Base-by-base conservation (phyloP, 2,888 invertebrate species). In the Dryobota labecula region DNA sequence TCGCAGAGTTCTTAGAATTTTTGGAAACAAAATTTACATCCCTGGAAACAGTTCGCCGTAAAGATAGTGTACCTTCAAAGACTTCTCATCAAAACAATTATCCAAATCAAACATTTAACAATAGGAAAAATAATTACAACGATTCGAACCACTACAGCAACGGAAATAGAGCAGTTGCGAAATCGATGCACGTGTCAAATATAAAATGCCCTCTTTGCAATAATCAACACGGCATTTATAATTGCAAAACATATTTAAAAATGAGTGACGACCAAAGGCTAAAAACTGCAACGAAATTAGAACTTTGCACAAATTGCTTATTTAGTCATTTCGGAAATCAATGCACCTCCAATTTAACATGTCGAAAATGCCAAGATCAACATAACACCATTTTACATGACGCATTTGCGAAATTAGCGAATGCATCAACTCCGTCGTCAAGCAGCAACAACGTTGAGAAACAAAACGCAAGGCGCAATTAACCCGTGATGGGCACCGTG, bases 221-320 rank as follows among this genome's bases (percentile, higher is more conserved):
- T 54, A 41, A 41, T n/a, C 27, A 64, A 54, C 64, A 54, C n/a
- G 53, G 41, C n/a, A 64, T 54, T 53, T 64, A 53, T 53, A 53
- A 41, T 53, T 64, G 53, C 41, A 27, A 41, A 64, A 54, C 18
- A 41, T 64, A 38, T 54, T 64, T 33, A 64, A 43, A 43, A 54
- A 33, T 65, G 54, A 53, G 27, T 41, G 53, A 53, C 20, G 43
- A 65, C 4, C 30, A 43, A 24, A 65, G 33, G 33, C 18, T 54
- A 33, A 45, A 54, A 33, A 62, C 49, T 36, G 49, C 36, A 18
- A 49, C 8, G 11, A 36, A 49, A 49, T n/a, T 64, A 9, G 43
- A 66, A 57, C 56, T 66, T 36, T 66, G 66, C 13, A 45, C 33
- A 27, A 66, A 66, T 38, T 66, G 57, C 27, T 6, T 66, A 36